Evolutionary conservation across 2,888 invertebrate species (phyloP).

Genomic region (Rotaria sp.): DNA sequence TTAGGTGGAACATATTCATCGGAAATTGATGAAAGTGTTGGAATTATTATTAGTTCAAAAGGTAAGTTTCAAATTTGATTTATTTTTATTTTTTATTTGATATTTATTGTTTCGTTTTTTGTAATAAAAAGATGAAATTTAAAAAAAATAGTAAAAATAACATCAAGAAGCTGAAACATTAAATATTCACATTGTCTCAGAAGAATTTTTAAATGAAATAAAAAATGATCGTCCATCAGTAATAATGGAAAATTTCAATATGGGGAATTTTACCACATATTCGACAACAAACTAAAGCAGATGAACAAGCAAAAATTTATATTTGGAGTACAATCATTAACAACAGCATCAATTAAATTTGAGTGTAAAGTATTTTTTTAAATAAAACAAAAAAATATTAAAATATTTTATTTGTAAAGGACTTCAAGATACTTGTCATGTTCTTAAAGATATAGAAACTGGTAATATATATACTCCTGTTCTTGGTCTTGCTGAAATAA

Average conservation of each 20-base stretch:
- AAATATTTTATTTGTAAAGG: conserved; percentile 45
- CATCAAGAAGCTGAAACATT: conserved; percentile 65
- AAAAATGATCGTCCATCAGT: background rate
- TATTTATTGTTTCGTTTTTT: conserved; percentile 37
- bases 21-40: conserved; percentile 63
- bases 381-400: background rate
- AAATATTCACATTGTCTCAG: conserved; percentile 73
- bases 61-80: conserved; percentile 47
- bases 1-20: conserved; percentile 70
- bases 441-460: conserved; percentile 56
- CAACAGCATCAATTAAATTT: conserved; percentile 26
- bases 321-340: background rate
- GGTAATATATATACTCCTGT: conserved; percentile 66
- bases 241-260: no score
- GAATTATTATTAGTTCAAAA: conserved; percentile 69
- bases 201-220: conserved; percentile 60
- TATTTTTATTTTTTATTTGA: background rate
- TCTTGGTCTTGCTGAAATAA: conserved; percentile 76
- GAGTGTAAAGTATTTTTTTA: background rate
- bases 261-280: conserved; percentile 19
- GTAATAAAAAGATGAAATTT: conserved; percentile 64
- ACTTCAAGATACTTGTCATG: conserved; percentile 70
- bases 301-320: background rate
- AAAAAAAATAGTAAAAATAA: conserved; percentile 63
- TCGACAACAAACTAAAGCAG: conserved; percentile 18